phyloP scores from a whole-genome alignment of 2,797 vertebrate species.

The Allobates femoralis region DNA sequence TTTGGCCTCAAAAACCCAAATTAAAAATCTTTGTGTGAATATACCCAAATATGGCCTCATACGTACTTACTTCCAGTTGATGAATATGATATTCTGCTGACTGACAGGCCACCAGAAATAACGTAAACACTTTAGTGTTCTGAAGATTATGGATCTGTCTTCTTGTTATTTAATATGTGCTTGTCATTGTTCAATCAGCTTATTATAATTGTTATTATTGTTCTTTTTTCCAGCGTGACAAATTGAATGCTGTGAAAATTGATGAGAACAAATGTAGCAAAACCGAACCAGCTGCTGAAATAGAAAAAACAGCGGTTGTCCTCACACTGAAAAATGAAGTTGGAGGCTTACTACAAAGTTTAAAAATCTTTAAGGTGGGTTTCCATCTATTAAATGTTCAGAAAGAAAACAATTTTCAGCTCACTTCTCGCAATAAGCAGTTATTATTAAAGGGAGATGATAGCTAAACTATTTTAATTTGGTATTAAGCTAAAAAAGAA shows the following conservation, averaged over 20 bases:
- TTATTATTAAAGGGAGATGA: conserved; percentile 24
- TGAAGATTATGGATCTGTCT: conserved; percentile 31
- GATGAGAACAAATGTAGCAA: conserved; percentile 80
- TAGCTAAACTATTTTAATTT: background rate
- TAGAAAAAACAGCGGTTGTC: conserved; percentile 87
- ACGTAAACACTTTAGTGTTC: background rate
- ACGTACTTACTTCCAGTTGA: background rate
- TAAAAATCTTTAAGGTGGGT: conserved; percentile 92
- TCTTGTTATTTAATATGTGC: conserved; percentile 35
- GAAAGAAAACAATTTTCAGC: background rate
- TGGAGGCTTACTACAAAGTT: conserved; percentile 89
- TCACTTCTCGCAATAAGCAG: background rate
- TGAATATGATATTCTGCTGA: background rate
- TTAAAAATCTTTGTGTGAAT: no score
- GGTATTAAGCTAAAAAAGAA: background rate
- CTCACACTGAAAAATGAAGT: conserved; percentile 97
- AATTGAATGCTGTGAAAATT: conserved; percentile 80
- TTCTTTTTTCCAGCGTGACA: conserved; percentile 73
- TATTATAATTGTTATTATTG: conserved; percentile 58
- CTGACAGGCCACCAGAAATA: background rate
- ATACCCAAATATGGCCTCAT: background rate
- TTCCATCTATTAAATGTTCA: background rate
- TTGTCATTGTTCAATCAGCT: conserved; percentile 48
- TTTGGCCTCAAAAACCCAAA: no score
- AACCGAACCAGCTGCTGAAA: conserved; percentile 73